Conservation (phyloP, 53 echinoderm and acorn worm species). For the Temnopleurus reevesii region DNA sequence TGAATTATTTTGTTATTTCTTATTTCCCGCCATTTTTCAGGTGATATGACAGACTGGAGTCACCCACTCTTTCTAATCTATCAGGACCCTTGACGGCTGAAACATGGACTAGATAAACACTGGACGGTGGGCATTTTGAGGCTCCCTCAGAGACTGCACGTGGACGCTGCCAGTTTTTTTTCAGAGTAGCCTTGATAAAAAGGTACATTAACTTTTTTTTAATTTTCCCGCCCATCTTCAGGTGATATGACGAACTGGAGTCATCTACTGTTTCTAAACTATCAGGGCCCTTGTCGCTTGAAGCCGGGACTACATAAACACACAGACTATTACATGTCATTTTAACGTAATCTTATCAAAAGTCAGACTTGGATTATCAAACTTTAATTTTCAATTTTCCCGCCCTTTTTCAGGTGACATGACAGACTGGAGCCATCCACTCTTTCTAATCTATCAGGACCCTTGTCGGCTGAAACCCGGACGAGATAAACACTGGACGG, state of each 20-base stretch:
- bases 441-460: constrained; percentile 88
- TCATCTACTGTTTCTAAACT: constrained; percentile 86
- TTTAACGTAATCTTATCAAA: no score
- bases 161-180: constrained; percentile 75
- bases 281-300: constrained; percentile 86
- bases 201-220: no score
- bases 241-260: constrained; percentile 93
- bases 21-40: constrained; percentile 27
- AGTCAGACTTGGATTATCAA: no score
- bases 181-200: no score
- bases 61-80: constrained; percentile 89
- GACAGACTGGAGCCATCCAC: constrained; percentile 88
- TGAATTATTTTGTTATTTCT: no score
- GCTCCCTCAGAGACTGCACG: constrained; percentile 69
- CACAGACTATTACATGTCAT: no score
- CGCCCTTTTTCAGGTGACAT: constrained; percentile 75
- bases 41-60: constrained; percentile 91
- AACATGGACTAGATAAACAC: constrained; percentile 79
- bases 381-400: no score
- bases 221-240: no score
- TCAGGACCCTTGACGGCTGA: constrained; percentile 87
- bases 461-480: constrained; percentile 89
- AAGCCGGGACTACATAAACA: constrained; percentile 83
- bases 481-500: constrained; percentile 82
- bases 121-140: constrained; percentile 87